Evolutionary conservation across 2,113 vertebrate species (phyloP).

Genomic region (Atrichornis clamosus): DNA sequence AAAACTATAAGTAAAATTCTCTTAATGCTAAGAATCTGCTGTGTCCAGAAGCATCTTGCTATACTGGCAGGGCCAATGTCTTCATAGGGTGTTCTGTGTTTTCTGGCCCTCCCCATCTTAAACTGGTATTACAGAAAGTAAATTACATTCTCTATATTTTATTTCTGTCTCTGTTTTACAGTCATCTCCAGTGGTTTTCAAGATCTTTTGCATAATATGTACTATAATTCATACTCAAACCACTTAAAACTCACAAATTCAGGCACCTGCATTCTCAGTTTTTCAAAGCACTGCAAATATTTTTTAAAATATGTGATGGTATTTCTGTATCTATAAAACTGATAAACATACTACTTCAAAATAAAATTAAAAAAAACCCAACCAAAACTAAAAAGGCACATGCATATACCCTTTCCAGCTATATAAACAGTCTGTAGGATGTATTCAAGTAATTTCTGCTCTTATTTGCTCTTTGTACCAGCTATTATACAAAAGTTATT

Average conservation of each 20-base stretch:
- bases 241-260: neutral
- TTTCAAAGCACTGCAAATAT: neutral
- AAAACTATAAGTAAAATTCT: neutral
- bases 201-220: neutral
- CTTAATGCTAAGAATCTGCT: neutral
- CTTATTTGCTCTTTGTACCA: neutral
- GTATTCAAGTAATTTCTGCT: neutral
- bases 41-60: neutral
- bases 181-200: neutral
- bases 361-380: neutral
- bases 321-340: neutral
- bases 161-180: neutral
- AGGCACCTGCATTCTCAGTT: neutral
- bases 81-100: neutral
- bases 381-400: neutral
- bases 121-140: neutral
- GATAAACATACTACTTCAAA: neutral
- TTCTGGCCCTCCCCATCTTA: neutral
- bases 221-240: neutral
- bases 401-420: neutral
- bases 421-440: neutral
- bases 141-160: neutral
- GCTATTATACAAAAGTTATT: neutral
- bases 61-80: accelerated
- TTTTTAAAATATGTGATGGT: neutral